phyloP scores from a whole-genome alignment of 2,113 vertebrate species.

The Gymnogyps californianus region DNA sequence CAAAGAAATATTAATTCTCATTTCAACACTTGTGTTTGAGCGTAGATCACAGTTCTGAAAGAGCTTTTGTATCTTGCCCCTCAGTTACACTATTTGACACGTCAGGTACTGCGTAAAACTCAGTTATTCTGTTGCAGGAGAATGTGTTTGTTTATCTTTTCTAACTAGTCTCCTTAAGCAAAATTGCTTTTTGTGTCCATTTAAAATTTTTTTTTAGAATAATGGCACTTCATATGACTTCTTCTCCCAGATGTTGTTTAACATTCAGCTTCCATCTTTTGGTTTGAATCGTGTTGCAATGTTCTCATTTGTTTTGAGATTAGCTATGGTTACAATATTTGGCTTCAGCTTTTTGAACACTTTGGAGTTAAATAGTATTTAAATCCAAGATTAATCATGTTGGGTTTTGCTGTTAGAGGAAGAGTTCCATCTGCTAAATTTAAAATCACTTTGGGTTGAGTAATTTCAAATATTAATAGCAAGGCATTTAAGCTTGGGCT shows the following conservation, averaged over 20 bases:
- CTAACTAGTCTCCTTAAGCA: neutral
- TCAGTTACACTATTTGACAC: neutral
- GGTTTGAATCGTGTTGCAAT: neutral
- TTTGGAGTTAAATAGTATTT: neutral
- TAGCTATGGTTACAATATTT: slow-evolving; percentile 22
- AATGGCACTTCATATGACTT: neutral
- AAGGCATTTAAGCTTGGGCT: neutral
- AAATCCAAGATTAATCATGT: slow-evolving; percentile 17
- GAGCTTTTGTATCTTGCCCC: neutral
- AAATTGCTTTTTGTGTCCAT: neutral
- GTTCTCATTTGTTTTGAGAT: slow-evolving; percentile 23
- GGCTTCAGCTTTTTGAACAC: neutral
- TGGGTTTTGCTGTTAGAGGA: neutral
- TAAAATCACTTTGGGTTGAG: neutral
- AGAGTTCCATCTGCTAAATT: slow-evolving; percentile 10
- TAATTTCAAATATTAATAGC: neutral
- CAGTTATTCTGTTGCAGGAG: neutral
- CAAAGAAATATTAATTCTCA: neutral
- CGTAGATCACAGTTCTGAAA: neutral
- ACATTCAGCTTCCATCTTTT: neutral
- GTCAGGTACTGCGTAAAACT: neutral
- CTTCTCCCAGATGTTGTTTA: neutral
- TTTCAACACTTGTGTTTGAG: neutral
- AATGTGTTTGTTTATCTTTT: neutral
- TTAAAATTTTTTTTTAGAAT: neutral